A percentile compares a stretch with the other conserved stretches of the same genome.
phyloP scores from a whole-genome alignment of 2,888 invertebrate genomes.

The Tipula confusa region DNA sequence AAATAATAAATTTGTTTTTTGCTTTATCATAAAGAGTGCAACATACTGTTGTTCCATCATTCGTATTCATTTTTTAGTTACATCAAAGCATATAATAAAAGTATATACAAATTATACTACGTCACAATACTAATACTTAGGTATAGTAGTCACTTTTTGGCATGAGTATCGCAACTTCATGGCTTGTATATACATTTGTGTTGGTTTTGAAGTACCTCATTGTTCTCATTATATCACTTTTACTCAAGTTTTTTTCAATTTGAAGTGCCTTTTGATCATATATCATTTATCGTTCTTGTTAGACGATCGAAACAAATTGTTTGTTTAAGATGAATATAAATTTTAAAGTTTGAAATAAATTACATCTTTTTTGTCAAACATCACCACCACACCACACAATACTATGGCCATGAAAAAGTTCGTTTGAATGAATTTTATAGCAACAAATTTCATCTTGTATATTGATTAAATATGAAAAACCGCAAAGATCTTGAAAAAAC shows the following conservation, averaged over 20 bases:
- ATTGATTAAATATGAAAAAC: neutral
- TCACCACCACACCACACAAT: neutral
- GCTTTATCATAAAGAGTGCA: too few relatives aligned
- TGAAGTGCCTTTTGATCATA: neutral
- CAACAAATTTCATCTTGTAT: neutral
- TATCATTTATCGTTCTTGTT: neutral
- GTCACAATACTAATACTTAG: too few relatives aligned
- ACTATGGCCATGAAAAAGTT: neutral
- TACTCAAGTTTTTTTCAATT: neutral
- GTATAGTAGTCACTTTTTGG: too few relatives aligned
- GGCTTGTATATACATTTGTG: too few relatives aligned
- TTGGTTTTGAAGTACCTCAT: neutral
- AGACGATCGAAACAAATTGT: neutral
- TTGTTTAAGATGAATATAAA: neutral
- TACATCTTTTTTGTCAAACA: neutral
- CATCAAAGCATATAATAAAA: too few relatives aligned
- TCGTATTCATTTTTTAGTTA: too few relatives aligned
- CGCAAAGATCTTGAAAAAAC: neutral
- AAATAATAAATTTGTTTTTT: too few relatives aligned
- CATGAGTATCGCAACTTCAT: too few relatives aligned
- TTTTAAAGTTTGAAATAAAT: neutral
- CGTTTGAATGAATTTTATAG: neutral
- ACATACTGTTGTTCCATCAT: too few relatives aligned
- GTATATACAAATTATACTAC: too few relatives aligned
- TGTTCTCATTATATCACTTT: neutral